These are phyloP conservation scores for Campoletis sonorensis DNA, from an alignment of 1,140 invertebrate genomes.

Conservation along the genomic window DNA sequence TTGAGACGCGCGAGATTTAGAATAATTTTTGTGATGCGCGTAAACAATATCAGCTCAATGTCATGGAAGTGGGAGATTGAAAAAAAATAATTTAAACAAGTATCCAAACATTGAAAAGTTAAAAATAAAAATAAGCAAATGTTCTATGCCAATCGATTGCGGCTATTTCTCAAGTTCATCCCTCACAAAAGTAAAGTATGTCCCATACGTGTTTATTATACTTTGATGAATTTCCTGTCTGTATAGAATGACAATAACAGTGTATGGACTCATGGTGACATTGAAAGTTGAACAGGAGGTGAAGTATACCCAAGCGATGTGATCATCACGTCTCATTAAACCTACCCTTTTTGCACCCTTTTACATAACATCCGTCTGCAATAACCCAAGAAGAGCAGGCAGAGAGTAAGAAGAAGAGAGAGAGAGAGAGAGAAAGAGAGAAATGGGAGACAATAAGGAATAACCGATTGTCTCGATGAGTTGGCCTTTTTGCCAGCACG, in stretches of 20 bases:
- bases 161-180: not conserved
- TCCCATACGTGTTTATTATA: too few relatives aligned
- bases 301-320: slow-evolving; percentile 1
- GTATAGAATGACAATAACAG: not conserved
- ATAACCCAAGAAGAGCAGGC: not conserved
- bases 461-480: slow-evolving; percentile 9
- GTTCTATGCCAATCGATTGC: too few relatives aligned
- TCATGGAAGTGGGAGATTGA: too few relatives aligned
- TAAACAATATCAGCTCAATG: too few relatives aligned
- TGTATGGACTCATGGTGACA: slow-evolving; percentile 6
- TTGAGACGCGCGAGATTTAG: too few relatives aligned
- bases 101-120: too few relatives aligned
- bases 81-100: too few relatives aligned
- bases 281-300: slow-evolving; percentile 18
- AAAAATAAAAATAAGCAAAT: too few relatives aligned
- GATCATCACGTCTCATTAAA: slow-evolving; percentile 19
- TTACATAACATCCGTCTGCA: slow-evolving; percentile 5
- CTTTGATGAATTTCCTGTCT: not conserved
- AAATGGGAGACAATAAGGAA: not conserved
- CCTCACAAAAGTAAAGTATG: not conserved
- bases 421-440: slow-evolving; percentile 1
- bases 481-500: not conserved
- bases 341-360: not conserved
- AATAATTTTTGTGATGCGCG: too few relatives aligned
- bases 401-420: not conserved